These are phyloP conservation scores for Andrena praecox DNA, from an alignment of 2,888 invertebrate species.

Conservation along the genomic window DNA sequence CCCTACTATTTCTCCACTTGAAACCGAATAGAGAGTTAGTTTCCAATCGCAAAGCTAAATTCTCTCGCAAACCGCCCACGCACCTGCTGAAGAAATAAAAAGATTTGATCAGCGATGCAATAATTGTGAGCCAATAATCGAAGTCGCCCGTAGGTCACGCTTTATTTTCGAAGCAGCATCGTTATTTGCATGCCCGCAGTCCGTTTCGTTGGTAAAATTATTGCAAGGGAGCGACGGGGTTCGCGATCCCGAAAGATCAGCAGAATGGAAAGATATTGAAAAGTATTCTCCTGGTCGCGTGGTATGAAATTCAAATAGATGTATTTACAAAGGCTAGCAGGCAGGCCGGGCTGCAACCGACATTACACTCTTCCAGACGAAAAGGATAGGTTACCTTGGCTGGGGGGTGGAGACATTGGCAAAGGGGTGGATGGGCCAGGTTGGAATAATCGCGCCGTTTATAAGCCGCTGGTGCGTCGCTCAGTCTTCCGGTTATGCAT, in stretches of 20 bases:
- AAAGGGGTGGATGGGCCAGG: slow-evolving; percentile 51
- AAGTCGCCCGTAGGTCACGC: no score
- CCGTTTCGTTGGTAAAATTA: not conserved
- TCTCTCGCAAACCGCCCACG: no score
- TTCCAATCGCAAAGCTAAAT: no score
- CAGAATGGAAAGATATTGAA: slow-evolving; percentile 69
- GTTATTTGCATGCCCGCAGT: not conserved
- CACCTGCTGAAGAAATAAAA: no score
- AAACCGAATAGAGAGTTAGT: no score
- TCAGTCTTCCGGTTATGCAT: slow-evolving; percentile 77
- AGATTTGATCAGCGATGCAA: no score
- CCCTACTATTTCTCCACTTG: no score
- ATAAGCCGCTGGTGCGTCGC: slow-evolving; percentile 78
- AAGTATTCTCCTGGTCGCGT: slow-evolving; percentile 69
- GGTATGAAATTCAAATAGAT: slow-evolving; percentile 76
- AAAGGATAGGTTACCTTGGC: slow-evolving; percentile 19
- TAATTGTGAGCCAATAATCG: no score
- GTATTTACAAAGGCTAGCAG: slow-evolving; percentile 67
- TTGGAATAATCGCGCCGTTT: slow-evolving; percentile 81
- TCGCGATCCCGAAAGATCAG: slow-evolving; percentile 34
- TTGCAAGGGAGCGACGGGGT: not conserved
- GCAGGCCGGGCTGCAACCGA: slow-evolving; percentile 46
- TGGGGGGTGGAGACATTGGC: slow-evolving; percentile 26
- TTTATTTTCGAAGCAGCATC: not conserved
- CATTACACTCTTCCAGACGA: slow-evolving; percentile 45